A percentile compares a stretch with the other conserved stretches of the same genome.
Conservation (phyloP, 92 coral and sea anemone genomes). For the Phenganax marumi region DNA sequence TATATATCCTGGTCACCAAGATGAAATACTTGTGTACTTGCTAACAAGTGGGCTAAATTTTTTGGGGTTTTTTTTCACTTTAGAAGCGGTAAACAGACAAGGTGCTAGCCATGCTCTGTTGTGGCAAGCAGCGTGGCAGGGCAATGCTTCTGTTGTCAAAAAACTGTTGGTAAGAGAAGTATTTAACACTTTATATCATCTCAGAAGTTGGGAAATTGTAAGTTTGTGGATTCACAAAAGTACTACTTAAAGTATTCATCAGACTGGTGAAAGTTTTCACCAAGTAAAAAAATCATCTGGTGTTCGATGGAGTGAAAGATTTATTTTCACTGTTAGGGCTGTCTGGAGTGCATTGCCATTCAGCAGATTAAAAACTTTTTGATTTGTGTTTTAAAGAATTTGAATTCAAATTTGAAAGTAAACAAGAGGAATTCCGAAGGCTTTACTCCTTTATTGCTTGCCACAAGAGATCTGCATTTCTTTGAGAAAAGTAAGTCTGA, state of each 20-base stretch:
- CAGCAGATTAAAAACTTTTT: neutral
- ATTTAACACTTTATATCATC: no score
- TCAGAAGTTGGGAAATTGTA: neutral
- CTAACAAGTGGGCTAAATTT: neutral
- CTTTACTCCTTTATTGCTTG: conserved; percentile 81
- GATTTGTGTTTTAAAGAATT: neutral
- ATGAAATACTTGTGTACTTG: no score
- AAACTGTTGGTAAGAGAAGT: conserved; percentile 66
- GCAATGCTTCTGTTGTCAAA: conserved; percentile 73
- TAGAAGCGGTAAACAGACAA: conserved; percentile 30
- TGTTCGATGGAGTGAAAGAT: no score
- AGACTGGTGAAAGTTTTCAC: no score
- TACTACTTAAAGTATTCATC: no score
- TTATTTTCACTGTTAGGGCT: no score
- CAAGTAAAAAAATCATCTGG: no score
- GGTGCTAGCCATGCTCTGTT: conserved; percentile 83
- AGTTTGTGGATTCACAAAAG: neutral
- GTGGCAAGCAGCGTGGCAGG: conserved; percentile 99
- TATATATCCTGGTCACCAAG: no score
- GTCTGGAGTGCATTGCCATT: no score
- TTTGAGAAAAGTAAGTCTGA: conserved; percentile 79
- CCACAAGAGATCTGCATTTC: conserved; percentile 81
- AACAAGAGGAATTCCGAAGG: conserved; percentile 95
- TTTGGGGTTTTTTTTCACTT: neutral
- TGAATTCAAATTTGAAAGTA: conserved; percentile 61